Evolutionary conservation across 2,113 vertebrate genomes (phyloP).

Genomic region (Glareola pratincola): DNA sequence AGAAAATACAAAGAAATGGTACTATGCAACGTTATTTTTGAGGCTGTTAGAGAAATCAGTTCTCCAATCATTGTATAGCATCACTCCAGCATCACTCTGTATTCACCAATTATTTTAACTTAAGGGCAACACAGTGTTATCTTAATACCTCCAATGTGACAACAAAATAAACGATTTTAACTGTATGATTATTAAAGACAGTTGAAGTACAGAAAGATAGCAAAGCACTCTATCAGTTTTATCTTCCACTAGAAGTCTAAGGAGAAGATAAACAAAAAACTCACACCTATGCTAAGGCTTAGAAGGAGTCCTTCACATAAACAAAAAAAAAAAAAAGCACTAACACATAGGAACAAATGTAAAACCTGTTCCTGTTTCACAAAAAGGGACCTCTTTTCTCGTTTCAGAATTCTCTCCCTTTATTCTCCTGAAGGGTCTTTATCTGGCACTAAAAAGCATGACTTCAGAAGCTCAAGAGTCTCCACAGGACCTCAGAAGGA

Average conservation of each 20-base stretch:
- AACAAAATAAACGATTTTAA: not conserved
- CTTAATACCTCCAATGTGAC: not conserved
- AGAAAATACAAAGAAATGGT: not conserved
- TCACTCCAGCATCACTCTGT: not conserved
- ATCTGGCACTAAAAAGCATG: not conserved
- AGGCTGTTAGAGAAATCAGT: not conserved
- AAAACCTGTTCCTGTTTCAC: not conserved
- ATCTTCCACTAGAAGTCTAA: not conserved
- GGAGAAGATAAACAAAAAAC: not conserved
- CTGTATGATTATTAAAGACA: not conserved
- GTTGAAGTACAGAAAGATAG: not conserved
- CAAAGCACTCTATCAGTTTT: not conserved
- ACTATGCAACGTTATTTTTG: not conserved
- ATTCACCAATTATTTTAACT: not conserved
- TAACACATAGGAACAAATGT: not conserved
- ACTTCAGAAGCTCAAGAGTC: not conserved
- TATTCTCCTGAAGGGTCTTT: not conserved
- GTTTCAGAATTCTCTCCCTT: not conserved
- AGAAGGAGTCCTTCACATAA: not conserved
- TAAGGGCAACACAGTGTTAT: not conserved
- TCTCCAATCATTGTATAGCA: not conserved
- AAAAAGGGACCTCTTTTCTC: not conserved
- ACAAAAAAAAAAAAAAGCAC: not conserved
- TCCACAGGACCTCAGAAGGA: rapidly evolving
- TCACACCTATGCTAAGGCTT: not conserved